Percentiles rank a stretch among this genome's conserved stretches.
Conservation (phyloP, 2,888 invertebrate species). For the Aproaerema taeniolella region DNA sequence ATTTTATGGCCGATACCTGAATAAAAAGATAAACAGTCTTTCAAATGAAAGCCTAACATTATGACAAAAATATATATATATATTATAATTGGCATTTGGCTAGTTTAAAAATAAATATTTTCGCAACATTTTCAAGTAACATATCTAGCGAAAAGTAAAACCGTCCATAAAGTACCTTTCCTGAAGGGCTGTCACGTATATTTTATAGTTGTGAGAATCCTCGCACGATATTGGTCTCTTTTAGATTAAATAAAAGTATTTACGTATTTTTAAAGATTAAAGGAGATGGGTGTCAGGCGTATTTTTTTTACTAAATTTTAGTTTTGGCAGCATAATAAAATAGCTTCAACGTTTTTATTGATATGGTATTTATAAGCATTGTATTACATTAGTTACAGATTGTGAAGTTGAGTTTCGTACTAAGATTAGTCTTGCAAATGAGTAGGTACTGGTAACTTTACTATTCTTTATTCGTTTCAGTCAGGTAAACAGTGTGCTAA, state of each 20-base stretch:
- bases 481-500: not conserved
- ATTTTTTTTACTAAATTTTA: slow-evolving; percentile 55
- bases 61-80: no score
- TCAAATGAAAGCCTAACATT: no score
- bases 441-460: not conserved
- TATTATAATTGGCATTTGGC: no score
- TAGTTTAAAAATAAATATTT: no score
- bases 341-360: not conserved
- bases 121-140: no score
- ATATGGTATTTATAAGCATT: slow-evolving; percentile 29
- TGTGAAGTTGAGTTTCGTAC: no score
- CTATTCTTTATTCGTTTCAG: slow-evolving; percentile 20
- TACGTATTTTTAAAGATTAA: slow-evolving; percentile 61
- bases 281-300: slow-evolving; percentile 41
- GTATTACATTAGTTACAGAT: not conserved
- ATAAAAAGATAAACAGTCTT: no score
- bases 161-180: no score
- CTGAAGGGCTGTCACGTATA: no score
- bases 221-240: slow-evolving; percentile 46
- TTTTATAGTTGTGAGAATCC: slow-evolving; percentile 16
- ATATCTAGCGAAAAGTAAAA: no score
- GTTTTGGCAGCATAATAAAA: slow-evolving; percentile 32
- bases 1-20: no score
- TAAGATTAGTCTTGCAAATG: no score
- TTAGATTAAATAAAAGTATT: slow-evolving; percentile 36